Conservation (phyloP, 2,888 invertebrate species). For the Stenoptilia bipunctidactyla region DNA sequence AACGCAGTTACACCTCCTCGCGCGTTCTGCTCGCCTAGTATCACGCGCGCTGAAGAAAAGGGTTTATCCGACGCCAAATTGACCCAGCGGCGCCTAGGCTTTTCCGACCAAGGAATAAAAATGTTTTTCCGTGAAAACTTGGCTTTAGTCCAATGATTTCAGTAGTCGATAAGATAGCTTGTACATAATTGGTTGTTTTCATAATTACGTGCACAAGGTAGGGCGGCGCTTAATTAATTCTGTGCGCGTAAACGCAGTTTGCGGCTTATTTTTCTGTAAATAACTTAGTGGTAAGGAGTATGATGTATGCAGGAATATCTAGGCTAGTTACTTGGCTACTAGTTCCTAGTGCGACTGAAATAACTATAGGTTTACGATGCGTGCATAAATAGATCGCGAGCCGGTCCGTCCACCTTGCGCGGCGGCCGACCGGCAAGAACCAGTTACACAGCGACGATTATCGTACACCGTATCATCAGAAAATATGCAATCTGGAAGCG, state of each 20-base stretch:
- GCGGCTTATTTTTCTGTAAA: too few species aligned
- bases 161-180: slow-evolving; percentile 5
- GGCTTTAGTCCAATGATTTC: slow-evolving; percentile 13
- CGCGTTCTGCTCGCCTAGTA: slow-evolving; percentile 56
- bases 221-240: slow-evolving; percentile 1
- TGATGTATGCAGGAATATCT: too few species aligned
- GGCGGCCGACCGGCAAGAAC: too few species aligned
- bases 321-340: too few species aligned
- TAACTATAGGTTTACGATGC: too few species aligned
- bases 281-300: too few species aligned
- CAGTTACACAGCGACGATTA: too few species aligned
- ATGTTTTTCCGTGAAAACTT: slow-evolving; percentile 41
- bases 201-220: not conserved
- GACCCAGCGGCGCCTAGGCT: slow-evolving; percentile 55
- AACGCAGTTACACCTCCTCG: slow-evolving; percentile 40
- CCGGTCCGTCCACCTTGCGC: too few species aligned
- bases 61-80: slow-evolving; percentile 66
- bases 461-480: too few species aligned
- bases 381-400: too few species aligned
- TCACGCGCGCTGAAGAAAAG: slow-evolving; percentile 71
- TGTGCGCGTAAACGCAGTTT: not conserved
- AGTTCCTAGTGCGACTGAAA: too few species aligned
- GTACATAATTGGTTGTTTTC: not conserved
- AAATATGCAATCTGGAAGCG: too few species aligned
- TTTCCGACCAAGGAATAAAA: slow-evolving; percentile 47